Conservation (phyloP, 53 echinoderm and acorn worm species). For the Antedon mediterranea region DNA sequence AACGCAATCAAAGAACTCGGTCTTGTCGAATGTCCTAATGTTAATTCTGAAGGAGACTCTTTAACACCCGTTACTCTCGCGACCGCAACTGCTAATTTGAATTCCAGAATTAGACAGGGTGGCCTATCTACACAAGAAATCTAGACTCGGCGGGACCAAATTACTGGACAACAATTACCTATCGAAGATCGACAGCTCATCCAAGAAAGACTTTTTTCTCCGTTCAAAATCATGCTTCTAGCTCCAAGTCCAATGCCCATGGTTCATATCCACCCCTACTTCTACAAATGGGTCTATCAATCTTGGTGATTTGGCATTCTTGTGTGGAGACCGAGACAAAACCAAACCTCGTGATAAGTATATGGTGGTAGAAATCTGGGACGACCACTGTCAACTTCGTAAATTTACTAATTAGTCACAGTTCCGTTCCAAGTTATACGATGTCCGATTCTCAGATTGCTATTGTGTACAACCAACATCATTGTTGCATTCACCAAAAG, state of each 20-base stretch:
- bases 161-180: not conserved
- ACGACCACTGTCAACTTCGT: constrained; percentile 2
- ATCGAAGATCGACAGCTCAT: not conserved
- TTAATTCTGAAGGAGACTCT: constrained; percentile 20
- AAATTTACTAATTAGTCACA: constrained; percentile 8
- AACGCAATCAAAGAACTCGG: constrained; percentile 51
- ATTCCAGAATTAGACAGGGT: not conserved
- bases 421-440: constrained; percentile 6
- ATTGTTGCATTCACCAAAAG: not conserved
- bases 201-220: not conserved
- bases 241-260: not conserved
- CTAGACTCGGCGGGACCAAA: not conserved
- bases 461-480: not conserved
- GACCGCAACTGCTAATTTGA: constrained; percentile 5
- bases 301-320: constrained; percentile 17
- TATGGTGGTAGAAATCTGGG: not conserved
- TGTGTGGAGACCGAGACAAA: constrained; percentile 10
- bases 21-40: constrained; percentile 28
- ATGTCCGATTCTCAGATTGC: not conserved
- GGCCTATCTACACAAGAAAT: constrained; percentile 3
- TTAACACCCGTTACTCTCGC: constrained; percentile 1
- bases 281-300: not conserved
- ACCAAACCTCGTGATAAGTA: constrained; percentile 5
- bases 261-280: not conserved
- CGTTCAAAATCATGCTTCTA: not conserved